Base-by-base conservation (phyloP, 2,113 vertebrate species). In the Embiotoca jacksoni region DNA sequence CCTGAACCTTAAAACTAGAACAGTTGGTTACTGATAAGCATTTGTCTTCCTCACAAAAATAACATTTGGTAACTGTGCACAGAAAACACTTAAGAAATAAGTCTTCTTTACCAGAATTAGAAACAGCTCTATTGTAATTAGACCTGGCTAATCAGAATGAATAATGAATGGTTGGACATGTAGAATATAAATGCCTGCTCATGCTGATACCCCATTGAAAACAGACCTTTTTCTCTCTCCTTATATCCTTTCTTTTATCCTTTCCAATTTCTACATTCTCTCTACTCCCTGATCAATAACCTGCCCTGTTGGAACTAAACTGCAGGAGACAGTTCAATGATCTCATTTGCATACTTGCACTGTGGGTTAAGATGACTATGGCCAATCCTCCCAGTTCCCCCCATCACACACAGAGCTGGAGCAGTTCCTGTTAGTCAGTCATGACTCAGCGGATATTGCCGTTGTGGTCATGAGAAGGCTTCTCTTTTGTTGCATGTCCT, bases 331-430 rank as follows among this genome's bases (percentile, higher is more conserved):
- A 72, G 67, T 89, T 85, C 87, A 93, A 52, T 86, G 58, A 77
- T 3, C 13, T 65, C 70, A 91, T 92, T 85, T 90, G 72, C 90
- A 93, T 93, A 89, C 93, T 92, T 92, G 80, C 84, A 80, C 70
- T 54, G 53, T 75, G 62, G 64, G 65, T 88, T 85, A 79, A 81
- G 84, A 79, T 58, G 39, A 86, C 47, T 71, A 54, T 36, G 56
- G 71, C 72, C 35, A 3, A 56, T 80, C 36, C 47, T 72, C 39
- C 44, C 3, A 1, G 54, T 16, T 55, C 62, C 31, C n/a, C 30
- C 31, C 14, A 0, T 56, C 66, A 47, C 49, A 57, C 68, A 72
- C 53, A 71, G 47, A 65, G 13, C 46, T 57, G 61, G 44, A 64
- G 62, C 60, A 64, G 57, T 39, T 79, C 63, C 77, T 71, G 55